Percentiles rank a stretch among this genome's conserved stretches.
Conservation (phyloP, 2,888 invertebrate species). For the Mimumesa dahlbomi region DNA sequence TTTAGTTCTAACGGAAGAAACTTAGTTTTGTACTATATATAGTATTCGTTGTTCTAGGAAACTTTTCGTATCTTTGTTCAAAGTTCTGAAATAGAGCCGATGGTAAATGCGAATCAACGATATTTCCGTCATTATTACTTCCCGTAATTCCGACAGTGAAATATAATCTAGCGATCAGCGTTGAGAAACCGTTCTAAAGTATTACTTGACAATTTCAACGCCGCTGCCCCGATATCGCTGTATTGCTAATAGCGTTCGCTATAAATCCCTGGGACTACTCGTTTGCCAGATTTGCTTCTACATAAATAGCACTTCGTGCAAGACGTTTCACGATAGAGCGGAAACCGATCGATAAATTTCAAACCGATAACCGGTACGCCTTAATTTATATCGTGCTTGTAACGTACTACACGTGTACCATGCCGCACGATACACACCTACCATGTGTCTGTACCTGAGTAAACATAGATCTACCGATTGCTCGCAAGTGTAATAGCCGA, state of each 20-base stretch:
- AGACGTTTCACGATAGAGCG: background rate
- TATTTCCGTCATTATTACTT: too few relatives aligned
- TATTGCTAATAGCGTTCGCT: background rate
- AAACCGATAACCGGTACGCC: constrained; percentile 8
- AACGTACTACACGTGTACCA: background rate
- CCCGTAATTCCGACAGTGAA: too few relatives aligned
- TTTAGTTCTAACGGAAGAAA: too few relatives aligned
- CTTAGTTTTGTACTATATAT: too few relatives aligned
- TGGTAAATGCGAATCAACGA: too few relatives aligned
- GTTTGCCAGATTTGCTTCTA: background rate
- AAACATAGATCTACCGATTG: constrained; percentile 24
- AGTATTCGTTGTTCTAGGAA: too few relatives aligned
- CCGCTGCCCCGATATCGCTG: too few relatives aligned
- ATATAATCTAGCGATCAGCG: too few relatives aligned
- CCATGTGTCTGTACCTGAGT: background rate
- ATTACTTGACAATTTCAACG: too few relatives aligned
- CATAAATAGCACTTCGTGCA: background rate
- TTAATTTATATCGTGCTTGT: constrained; percentile 23
- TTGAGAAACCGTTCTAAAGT: too few relatives aligned
- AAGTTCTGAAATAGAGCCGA: too few relatives aligned
- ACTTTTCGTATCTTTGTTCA: too few relatives aligned
- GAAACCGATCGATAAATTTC: constrained; percentile 1
- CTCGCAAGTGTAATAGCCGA: constrained; percentile 20
- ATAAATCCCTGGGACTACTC: background rate
- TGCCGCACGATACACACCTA: background rate